Percentiles rank a stretch among this genome's conserved stretches.
Conservation (phyloP, 2,113 vertebrate species). For the Cyprinus carpio region DNA sequence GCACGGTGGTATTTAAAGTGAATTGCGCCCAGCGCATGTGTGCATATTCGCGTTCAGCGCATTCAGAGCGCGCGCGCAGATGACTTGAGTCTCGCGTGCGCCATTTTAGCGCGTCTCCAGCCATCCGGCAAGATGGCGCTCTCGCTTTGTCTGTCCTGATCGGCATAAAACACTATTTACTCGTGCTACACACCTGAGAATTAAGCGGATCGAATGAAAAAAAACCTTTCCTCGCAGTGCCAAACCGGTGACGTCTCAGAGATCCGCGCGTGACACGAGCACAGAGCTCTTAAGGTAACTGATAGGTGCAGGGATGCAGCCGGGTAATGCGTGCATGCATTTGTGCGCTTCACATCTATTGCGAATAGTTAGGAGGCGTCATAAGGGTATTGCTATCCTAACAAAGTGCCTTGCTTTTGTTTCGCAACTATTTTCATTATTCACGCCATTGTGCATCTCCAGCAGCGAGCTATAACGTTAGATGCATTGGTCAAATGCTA, state of each 20-base stretch:
- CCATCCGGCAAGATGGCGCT: constrained; percentile 89
- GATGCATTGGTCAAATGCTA: neutral
- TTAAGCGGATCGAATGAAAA: constrained; percentile 16
- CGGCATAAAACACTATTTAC: constrained; percentile 68
- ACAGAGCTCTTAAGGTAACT: constrained; percentile 58
- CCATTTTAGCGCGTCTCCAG: constrained; percentile 83
- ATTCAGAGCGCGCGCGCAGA: constrained; percentile 37
- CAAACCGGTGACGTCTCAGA: constrained; percentile 42
- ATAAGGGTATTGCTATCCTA: neutral
- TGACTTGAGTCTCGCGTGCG: constrained; percentile 66
- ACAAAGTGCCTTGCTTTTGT: neutral
- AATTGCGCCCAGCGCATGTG: neutral
- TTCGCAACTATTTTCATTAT: neutral
- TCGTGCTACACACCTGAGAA: constrained; percentile 52
- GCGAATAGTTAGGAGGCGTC: neutral
- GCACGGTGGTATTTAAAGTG: neutral
- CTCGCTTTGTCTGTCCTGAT: constrained; percentile 75
- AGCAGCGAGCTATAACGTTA: neutral
- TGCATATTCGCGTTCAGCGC: neutral
- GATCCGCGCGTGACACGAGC: constrained; percentile 73
- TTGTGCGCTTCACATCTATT: neutral
- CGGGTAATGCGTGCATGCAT: constrained; percentile 5
- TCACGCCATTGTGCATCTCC: neutral
- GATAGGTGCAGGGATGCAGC: neutral
- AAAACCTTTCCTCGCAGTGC: constrained; percentile 20